Base-by-base conservation (phyloP, 2,888 invertebrate species). In the Phyllotreta cruciferae region DNA sequence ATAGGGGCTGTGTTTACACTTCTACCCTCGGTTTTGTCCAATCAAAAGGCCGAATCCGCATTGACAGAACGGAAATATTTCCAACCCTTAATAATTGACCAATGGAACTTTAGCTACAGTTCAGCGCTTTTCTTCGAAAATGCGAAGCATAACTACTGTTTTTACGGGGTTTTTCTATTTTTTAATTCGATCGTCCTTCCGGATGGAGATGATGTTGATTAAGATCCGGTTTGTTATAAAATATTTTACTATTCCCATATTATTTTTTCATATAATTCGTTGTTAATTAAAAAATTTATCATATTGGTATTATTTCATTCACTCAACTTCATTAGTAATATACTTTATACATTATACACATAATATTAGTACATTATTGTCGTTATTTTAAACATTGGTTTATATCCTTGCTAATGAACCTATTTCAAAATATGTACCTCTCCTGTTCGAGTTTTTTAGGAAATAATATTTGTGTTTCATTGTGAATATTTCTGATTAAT, bases 1-100 rank as follows among this genome's bases (percentile, higher is more conserved):
- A 73, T 74, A 70, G 75, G 78, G 78, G 77, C 71, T 76, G 77
- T 75, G 76, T 77, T 76, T 76, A 77, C 75, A 77, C 74, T 77
- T 77, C 75, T 76, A 71, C 74, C 76, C 74, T 71, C 69, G 67
- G 70, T 72, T 73, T 75, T 75, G 72, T 74, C 80, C 80, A 80
- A 80, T 79, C 70, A 75, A 72, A 66, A 67, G 63, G 67, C 66
- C 67, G 68, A 71, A 74, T 72, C 58, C 66, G 73, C 73, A 71
- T 70, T 73, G 74, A 71, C 73, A 74, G 74, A 64, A 70, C 70
- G 70, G 71, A 72, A 70, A 72, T 72, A 73, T 73, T 71, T 72
- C 76, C 76, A 75, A 75, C 73, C 76, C 75, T 76, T 74, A 71
- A 70, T 70, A 70, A 72, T 75, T 76, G 75, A 77, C 78, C 79